Conservation (phyloP, 2,888 invertebrate species). For the Orchesellides sinensis region DNA sequence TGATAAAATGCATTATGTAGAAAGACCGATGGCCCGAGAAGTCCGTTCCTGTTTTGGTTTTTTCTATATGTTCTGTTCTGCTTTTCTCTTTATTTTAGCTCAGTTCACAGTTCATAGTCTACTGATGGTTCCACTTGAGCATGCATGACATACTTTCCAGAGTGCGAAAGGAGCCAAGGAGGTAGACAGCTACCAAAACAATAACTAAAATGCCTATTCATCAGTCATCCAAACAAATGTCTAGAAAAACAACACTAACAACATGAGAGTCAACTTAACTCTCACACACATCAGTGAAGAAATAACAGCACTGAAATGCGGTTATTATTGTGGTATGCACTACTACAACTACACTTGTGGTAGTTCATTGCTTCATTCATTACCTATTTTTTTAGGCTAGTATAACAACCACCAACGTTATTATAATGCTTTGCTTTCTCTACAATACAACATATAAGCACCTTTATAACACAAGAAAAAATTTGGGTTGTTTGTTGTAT, state of each 20-base stretch:
- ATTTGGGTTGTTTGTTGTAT: too few relatives aligned
- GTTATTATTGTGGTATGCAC: background rate
- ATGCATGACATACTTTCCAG: constrained; percentile 42
- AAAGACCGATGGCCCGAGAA: background rate
- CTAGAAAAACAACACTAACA: background rate
- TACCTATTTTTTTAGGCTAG: background rate
- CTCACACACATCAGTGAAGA: background rate
- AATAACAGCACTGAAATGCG: background rate
- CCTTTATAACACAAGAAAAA: too few relatives aligned
- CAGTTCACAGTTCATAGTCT: constrained; percentile 2
- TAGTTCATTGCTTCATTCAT: background rate
- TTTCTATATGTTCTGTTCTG: background rate
- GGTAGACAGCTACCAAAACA: constrained; percentile 1
- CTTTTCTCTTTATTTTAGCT: constrained; percentile 3
- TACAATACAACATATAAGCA: too few relatives aligned
- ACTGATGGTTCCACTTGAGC: background rate
- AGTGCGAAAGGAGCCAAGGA: background rate
- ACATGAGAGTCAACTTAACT: background rate
- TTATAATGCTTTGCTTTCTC: background rate
- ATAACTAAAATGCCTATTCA: too few relatives aligned
- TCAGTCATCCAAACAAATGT: background rate
- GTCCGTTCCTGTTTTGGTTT: background rate
- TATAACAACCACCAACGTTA: background rate
- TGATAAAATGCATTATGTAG: too few relatives aligned
- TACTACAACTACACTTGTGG: background rate